Evolutionary conservation across 2,113 vertebrate genomes (phyloP).

Genomic region (Psittacus erithacus): DNA sequence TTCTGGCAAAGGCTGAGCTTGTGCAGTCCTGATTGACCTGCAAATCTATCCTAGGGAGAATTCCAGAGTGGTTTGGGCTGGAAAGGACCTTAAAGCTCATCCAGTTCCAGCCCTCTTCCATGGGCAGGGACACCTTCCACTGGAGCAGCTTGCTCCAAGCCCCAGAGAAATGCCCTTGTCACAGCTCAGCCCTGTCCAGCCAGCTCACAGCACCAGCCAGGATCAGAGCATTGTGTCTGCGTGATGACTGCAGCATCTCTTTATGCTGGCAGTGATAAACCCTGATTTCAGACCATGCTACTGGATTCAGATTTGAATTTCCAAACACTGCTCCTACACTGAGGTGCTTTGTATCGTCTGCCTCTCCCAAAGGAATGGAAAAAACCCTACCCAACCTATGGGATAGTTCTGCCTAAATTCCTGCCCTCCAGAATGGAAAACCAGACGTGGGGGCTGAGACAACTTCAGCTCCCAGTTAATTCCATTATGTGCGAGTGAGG

Average conservation of each 20-base stretch:
- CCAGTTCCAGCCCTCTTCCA: not conserved
- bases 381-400: not conserved
- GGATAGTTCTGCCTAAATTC: conserved; percentile 9
- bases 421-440: conserved; percentile 27
- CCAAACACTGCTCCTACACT: not conserved
- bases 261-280: not conserved
- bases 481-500: not conserved
- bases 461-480: not conserved
- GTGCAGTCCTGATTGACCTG: not conserved
- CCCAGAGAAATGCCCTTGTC: not conserved
- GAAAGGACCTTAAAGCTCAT: not conserved
- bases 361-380: not conserved
- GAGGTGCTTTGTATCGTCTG: not conserved
- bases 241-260: not conserved
- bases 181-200: not conserved
- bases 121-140: not conserved
- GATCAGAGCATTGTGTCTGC: not conserved
- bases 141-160: not conserved
- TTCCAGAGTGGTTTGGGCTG: not conserved
- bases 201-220: not conserved
- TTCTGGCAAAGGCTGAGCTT: not conserved
- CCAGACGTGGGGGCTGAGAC: not conserved
- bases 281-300: not conserved
- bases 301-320: not conserved
- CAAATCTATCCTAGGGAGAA: not conserved